Evolutionary conservation across 2,888 invertebrate species (phyloP), one percentile per base, ranked within the genome.

Genomic region (Tribolium freemani): DNA sequence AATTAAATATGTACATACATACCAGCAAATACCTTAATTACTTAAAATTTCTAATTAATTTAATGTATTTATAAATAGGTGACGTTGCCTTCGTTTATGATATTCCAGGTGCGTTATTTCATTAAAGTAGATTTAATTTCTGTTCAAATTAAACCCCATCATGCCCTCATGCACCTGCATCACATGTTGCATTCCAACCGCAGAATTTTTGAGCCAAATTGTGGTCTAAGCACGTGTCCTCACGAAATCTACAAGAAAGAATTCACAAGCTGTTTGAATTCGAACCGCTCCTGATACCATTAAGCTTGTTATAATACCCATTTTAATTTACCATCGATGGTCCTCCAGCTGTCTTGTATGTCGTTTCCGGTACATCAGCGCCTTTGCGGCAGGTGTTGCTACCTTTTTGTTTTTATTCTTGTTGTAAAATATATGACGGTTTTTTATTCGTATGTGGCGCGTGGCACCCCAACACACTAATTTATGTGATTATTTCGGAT

Each of bases 401-500:
- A 72, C 74, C 71, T 72, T 76, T 78, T 80, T 78, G 76, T 80
- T 77, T 79, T 79, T 80, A 76, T 79, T 76, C 77, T 69, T 60
- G 44, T 31, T 60, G 57, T 57, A 68, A 16, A 57, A 57, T 61
- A 70, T 38, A 66, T 26, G 66, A 54, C 26, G 57, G 67, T 72
- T 75, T 76, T 71, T 72, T 68, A 54, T 63, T 48, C 26, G 56
- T 63, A 56, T 58, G 57, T 46, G 75, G 78, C 81, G 80, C 81
- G 81, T 81, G 82, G 80, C 80, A 81, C 77, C 77, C 76, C 69
- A 71, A 56, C 51, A 56, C 76, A 72, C 74, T 82, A 81, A 82
- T 81, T 82, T 80, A 79, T 78, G 75, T 79, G 79, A 80, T 80
- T 80, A 80, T 77, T 61, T 54, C 45, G 50, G 51, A 56, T 76